Evolutionary conservation across 2,888 invertebrate species (phyloP), one percentile per base, ranked within the genome.

Genomic region (Alloplasta piceator): DNA sequence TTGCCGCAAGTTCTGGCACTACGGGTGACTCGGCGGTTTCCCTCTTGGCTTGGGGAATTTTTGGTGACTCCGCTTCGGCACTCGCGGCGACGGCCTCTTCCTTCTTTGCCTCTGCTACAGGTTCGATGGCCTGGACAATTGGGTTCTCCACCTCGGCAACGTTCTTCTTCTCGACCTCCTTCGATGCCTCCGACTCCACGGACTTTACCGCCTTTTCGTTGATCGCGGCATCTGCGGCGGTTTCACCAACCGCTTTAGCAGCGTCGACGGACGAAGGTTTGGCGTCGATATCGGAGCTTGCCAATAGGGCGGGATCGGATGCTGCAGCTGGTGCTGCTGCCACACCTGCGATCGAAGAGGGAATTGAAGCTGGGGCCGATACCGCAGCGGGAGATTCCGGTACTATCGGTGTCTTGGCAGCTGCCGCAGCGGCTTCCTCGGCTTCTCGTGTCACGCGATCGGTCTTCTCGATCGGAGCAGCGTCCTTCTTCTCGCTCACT

Each of bases 391-490:
- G 84, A 0, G 61, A 72, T 52, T 52, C 52, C 55, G 55, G 36
- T 14, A 36, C 10, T 75, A 50, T 12, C 39, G 41, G 6, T 2
- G 60, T 12, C 9, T 26, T 26, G 26, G 92, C 91, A 5, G 82
- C 70, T 14, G 74, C 77, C 2, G 80, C 81, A 9, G 85, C 86
- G 4, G 86, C 84, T 68, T 89, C 88, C 61, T 89, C 90, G 38
- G 90, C 87, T 9, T 90, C 89, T 9, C 90, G 89, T 12, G 90
- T 90, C 16, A 90, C 90, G 9, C 90, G 89, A 71, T 90, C 90
- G 10, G 87, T 86, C 36, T 89, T 89, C 39, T 88, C 89, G 9
- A n/a, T 14, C 9, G 86, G 86, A 41, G 92, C 88, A 82, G 93
- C 93, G 36, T 39, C 90, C 84, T 61, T 88, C 88, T 78, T 89